Evolutionary conservation across 2,113 vertebrate genomes (phyloP).

Genomic region (Anser cygnoides): DNA sequence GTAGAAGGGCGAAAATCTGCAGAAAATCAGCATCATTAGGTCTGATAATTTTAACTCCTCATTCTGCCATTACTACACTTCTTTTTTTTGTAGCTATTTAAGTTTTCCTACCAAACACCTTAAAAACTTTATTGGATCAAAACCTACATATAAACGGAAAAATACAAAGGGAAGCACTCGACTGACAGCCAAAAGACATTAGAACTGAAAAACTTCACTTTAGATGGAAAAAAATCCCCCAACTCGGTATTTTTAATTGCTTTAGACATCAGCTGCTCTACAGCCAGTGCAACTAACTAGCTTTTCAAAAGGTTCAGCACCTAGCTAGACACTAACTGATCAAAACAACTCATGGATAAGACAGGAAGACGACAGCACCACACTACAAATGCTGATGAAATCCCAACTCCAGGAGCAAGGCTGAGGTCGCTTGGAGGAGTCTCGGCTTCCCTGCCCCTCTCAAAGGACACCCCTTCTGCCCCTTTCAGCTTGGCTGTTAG

Average conservation of each 20-base stretch:
- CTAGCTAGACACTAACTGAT: neutral
- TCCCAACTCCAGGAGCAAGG: neutral
- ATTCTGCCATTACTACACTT: neutral
- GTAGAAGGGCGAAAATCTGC: neutral
- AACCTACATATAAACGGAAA: neutral
- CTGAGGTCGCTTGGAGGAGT: neutral
- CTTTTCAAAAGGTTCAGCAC: neutral
- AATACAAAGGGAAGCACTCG: neutral
- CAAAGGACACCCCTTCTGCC: neutral
- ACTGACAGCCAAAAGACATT: neutral
- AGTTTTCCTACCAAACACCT: neutral
- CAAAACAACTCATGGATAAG: neutral
- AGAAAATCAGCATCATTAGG: neutral
- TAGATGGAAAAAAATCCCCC: neutral
- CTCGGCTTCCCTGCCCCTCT: neutral
- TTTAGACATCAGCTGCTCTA: neutral
- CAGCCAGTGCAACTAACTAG: neutral
- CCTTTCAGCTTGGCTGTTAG: neutral
- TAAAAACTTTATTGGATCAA: neutral
- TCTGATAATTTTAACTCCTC: neutral
- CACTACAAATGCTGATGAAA: neutral
- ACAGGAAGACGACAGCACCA: neutral
- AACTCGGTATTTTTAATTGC: neutral
- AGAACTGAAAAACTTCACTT: neutral
- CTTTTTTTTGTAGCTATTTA: neutral